Base-by-base conservation (phyloP, 2,797 vertebrate species). In the Xyrichtys novacula region DNA sequence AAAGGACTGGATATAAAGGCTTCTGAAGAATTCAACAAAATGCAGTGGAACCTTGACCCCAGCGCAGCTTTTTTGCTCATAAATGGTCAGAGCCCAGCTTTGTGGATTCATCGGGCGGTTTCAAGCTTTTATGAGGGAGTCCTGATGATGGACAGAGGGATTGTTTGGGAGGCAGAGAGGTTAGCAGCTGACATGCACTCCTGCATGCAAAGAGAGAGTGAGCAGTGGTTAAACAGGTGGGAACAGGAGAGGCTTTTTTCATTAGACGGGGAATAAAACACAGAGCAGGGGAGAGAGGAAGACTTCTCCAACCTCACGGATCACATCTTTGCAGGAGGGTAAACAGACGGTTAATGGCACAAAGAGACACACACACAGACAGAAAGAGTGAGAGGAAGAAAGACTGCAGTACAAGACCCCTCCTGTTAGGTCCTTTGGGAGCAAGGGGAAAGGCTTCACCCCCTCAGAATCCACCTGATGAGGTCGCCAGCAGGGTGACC, bases 301-400 rank as follows among this genome's bases (percentile, higher is more conserved):
- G 75, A 85, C 72, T 80, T 89, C 85, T 89, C 87, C 84, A 91
- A 92, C 87, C 88, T 92, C 90, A 77, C 12, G 54, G 76, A 72
- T 81, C 79, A 85, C 85, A 69, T 82, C 81, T 88, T 78, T 75
- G 72, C 58, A 78, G 73, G 54, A 77, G 36, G 66, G 67, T 61
- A 78, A 76, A 87, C 78, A 85, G 74, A 78, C 53, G 44, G 84
- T 76, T 67, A 71, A 84, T 54, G 80, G 73, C 72, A 89, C 66
- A 78, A 38, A 71, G 61, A 77, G 72, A 85, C 53, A 86, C 50
- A 87, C 49, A 76, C 32, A 76, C 23, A 72, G 53, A 80, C 46
- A 76, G 68, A 66, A 52, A 64, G 68, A 79, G 65, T 22, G 52
- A 78, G 67, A 81, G 52, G 73, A 6, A 15, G 83, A 90, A 77